Conservation (phyloP, 2,797 vertebrate species). For the Enteromius anoplus region DNA sequence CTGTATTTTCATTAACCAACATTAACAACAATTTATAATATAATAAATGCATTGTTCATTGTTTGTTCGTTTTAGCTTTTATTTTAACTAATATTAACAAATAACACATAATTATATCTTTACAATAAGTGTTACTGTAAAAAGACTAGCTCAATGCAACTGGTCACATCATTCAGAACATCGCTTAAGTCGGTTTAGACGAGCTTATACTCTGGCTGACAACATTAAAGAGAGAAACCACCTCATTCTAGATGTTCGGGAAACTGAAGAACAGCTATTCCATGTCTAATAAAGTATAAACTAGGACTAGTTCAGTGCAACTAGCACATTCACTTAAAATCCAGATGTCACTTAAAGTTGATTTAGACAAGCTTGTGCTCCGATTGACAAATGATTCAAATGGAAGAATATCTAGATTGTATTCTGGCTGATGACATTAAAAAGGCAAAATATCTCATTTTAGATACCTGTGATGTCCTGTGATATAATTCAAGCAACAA, state of each 20-base stretch:
- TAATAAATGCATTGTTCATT: no score
- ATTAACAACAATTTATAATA: no score
- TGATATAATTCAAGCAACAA: background rate
- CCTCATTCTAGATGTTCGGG: background rate
- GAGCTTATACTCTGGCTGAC: background rate
- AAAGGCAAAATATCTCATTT: background rate
- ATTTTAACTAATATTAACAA: no score
- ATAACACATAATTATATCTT: no score
- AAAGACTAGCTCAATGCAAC: background rate
- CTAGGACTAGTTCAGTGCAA: background rate
- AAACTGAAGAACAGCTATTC: background rate
- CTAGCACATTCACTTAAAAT: background rate
- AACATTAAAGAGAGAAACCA: background rate
- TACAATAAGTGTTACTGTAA: no score
- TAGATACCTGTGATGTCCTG: no score
- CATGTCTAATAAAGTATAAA: background rate
- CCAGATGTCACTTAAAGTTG: background rate
- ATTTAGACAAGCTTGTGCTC: background rate
- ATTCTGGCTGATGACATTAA: background rate
- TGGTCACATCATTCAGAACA: background rate
- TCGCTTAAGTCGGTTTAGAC: background rate
- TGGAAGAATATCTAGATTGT: background rate
- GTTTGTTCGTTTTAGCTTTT: no score
- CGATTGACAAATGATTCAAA: background rate
- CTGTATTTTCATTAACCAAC: no score